Evolutionary conservation across 1,140 invertebrate species (phyloP).

Genomic region (Lepidurus packardi): DNA sequence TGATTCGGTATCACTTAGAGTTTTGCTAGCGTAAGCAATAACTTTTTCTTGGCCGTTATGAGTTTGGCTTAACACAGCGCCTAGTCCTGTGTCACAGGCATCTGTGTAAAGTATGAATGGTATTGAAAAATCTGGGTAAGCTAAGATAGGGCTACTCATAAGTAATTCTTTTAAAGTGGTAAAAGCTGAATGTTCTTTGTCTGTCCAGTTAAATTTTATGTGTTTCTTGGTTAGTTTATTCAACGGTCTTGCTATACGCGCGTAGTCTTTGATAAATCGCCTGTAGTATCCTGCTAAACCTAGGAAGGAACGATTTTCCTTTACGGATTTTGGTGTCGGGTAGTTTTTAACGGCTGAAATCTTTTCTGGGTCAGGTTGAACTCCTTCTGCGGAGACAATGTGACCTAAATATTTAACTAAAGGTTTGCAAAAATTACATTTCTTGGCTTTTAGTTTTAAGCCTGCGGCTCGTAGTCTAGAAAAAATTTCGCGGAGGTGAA

Average conservation of each 20-base stretch:
- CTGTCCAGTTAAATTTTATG: background rate
- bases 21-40: slow-evolving; percentile 37
- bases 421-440: background rate
- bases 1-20: slow-evolving; percentile 41
- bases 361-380: slow-evolving; percentile 28
- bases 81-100: slow-evolving; percentile 41
- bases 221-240: slow-evolving; percentile 1
- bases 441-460: background rate
- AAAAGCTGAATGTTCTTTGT: background rate
- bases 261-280: slow-evolving; percentile 41
- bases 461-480: background rate
- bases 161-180: background rate
- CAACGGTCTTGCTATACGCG: slow-evolving; percentile 36
- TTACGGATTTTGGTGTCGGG: slow-evolving; percentile 32
- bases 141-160: background rate
- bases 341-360: slow-evolving; percentile 30
- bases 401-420: background rate
- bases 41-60: background rate
- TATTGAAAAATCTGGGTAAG: slow-evolving; percentile 23
- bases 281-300: slow-evolving; percentile 44
- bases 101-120: slow-evolving; percentile 41
- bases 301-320: slow-evolving; percentile 39
- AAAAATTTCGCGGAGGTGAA: slow-evolving; percentile 22
- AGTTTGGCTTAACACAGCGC: slow-evolving; percentile 42
- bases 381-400: background rate